Evolutionary conservation across 2,888 invertebrate species (phyloP), one percentile per base, ranked within the genome.

Genomic region (Rhorus exstirpatorius): DNA sequence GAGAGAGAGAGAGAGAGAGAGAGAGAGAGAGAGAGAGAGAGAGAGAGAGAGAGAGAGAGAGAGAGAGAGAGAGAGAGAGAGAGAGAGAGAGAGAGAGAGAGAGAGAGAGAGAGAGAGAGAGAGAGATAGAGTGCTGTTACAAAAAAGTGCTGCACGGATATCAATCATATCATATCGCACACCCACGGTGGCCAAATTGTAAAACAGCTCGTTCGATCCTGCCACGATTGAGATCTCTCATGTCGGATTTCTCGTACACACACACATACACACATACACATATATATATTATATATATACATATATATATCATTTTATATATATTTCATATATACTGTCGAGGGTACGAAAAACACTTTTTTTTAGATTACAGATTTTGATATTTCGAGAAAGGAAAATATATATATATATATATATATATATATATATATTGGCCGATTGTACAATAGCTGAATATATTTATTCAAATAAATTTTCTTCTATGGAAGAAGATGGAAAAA

Each of bases 81-180:
- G 12, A 10, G 14, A n/a, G 12, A 44, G 35, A 8, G 60, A 35
- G 35, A 38, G 38, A 38, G 46, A 49, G 46, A 17, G 65, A 35
- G 12, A 2, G 31, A 31, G 82, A 68, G 4, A 41, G 41, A 41
- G 19, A 6, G 12, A 10, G 14, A n/a, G 12, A 44, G 35, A 8
- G 60, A 35, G 35, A 38, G 38, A 38, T 14, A 49, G 46, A 17
- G 46, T 51, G 35, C 24, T 76, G 67, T 8, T 3, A 70, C 53
- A 68, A 75, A 70, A 65, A 71, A 70, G 70, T 76, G 61, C 44
- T 24, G 49, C 63, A 60, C 68, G 75, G 61, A 49, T 80, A 80
- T 80, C 80, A 75, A 80, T 80, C 75, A 80, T 70, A 80, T 70
- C 63, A 65, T 70, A 76, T 75, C 75, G 75, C 67, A 49, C 75